Conservation (phyloP, 2,113 vertebrate genomes). For the Turnix velox region DNA sequence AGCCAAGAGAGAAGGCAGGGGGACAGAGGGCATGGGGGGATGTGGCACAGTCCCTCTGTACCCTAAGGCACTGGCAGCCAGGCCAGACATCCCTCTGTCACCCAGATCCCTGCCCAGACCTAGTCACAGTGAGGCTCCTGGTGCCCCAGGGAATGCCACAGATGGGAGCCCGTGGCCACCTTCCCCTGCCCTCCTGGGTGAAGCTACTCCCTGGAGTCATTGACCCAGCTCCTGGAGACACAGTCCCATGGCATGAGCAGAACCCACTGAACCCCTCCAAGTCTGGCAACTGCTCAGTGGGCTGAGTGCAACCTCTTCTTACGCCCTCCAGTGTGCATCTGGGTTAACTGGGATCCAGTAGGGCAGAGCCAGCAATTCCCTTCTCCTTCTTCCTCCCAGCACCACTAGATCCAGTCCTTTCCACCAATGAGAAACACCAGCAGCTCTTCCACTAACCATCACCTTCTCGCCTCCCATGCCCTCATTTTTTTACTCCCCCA, state of each 20-base stretch:
- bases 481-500: background rate
- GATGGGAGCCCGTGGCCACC: background rate
- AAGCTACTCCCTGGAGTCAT: rapidly evolving
- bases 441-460: background rate
- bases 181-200: rapidly evolving
- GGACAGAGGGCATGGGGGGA: rapidly evolving
- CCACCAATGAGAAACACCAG: background rate
- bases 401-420: background rate
- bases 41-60: background rate
- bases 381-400: background rate
- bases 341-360: background rate
- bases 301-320: background rate
- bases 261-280: background rate
- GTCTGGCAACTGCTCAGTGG: background rate
- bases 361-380: background rate
- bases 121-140: background rate
- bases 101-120: background rate
- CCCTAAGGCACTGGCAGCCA: background rate
- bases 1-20: background rate
- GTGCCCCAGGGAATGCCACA: background rate
- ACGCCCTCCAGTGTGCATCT: background rate
- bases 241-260: background rate
- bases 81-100: background rate
- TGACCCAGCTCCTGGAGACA: background rate
- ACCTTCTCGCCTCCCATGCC: background rate